Evolutionary conservation across 1,140 invertebrate species (phyloP).

Genomic region (Eumaeus atala): DNA sequence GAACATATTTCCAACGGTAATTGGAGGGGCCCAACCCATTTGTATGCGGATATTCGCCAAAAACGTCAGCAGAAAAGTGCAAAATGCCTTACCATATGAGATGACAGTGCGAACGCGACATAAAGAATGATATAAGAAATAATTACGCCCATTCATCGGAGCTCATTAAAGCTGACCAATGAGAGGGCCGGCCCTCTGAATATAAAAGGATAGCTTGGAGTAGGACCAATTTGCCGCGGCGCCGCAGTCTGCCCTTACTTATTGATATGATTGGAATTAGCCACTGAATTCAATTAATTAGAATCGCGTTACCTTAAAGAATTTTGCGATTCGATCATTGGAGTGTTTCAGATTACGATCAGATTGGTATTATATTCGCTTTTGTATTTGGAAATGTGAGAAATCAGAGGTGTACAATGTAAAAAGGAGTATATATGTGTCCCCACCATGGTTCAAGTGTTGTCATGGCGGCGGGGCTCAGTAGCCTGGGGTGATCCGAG

Average conservation of each 20-base stretch:
- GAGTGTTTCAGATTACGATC: too few species aligned
- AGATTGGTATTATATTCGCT: too few species aligned
- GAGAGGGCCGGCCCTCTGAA: slow-evolving; percentile 36
- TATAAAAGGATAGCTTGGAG: slow-evolving; percentile 45
- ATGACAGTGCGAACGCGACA: slow-evolving; percentile 54
- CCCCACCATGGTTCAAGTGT: too few species aligned
- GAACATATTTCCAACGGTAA: slow-evolving; percentile 42
- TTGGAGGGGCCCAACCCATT: slow-evolving; percentile 42
- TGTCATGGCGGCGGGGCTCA: too few species aligned
- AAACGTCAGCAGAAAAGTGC: slow-evolving; percentile 47
- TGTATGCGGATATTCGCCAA: slow-evolving; percentile 54
- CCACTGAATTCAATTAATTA: slow-evolving; percentile 65
- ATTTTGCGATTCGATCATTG: slow-evolving; percentile 26
- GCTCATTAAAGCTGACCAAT: slow-evolving; percentile 67
- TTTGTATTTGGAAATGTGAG: too few species aligned
- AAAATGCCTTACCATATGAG: slow-evolving; percentile 46
- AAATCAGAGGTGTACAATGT: too few species aligned
- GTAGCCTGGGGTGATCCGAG: too few species aligned
- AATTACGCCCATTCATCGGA: slow-evolving; percentile 68
- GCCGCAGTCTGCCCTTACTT: slow-evolving; percentile 53
- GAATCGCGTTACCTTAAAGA: too few species aligned
- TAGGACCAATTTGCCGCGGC: slow-evolving; percentile 58
- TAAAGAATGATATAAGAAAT: slow-evolving; percentile 69
- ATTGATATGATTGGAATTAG: slow-evolving; percentile 52
- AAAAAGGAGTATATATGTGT: too few species aligned